phyloP scores from a whole-genome alignment of 2,113 vertebrate genomes.

The Poeciliopsis occidentalis region DNA sequence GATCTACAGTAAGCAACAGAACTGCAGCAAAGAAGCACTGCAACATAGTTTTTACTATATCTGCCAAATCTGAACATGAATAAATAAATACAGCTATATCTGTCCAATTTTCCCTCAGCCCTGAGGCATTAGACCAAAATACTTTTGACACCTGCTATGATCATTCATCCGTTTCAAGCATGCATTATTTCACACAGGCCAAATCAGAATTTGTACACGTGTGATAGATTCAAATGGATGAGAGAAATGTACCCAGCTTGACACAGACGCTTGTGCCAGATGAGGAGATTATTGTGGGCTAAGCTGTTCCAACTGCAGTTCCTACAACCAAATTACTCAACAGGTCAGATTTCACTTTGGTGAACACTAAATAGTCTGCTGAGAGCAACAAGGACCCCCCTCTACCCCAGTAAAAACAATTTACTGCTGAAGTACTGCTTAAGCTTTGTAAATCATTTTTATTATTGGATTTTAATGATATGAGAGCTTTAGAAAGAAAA shows the following conservation, averaged over 20 bases:
- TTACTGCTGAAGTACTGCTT: neutral
- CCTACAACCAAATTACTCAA: slow-evolving; percentile 57
- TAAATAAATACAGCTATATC: slow-evolving; percentile 63
- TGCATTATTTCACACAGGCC: slow-evolving; percentile 59
- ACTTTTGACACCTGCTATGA: slow-evolving; percentile 65
- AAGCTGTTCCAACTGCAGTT: slow-evolving; percentile 52
- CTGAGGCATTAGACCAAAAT: slow-evolving; percentile 43
- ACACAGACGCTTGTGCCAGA: slow-evolving; percentile 56
- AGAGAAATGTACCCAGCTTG: slow-evolving; percentile 55
- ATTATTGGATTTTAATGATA: neutral
- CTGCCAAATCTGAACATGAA: slow-evolving; percentile 64
- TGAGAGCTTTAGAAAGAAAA: neutral
- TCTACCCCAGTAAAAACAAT: neutral
- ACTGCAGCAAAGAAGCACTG: slow-evolving; percentile 39
- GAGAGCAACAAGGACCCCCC: neutral
- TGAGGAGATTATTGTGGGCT: slow-evolving; percentile 67
- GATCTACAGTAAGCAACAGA: slow-evolving; percentile 15
- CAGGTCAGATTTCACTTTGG: slow-evolving; percentile 65
- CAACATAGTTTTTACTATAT: slow-evolving; percentile 57
- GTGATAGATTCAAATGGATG: slow-evolving; percentile 43
- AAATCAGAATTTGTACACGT: slow-evolving; percentile 59
- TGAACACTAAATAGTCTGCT: slow-evolving; percentile 48
- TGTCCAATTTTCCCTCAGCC: slow-evolving; percentile 55
- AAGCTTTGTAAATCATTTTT: neutral
- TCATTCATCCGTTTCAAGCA: slow-evolving; percentile 47